phyloP scores from a whole-genome alignment of 2,797 vertebrate genomes.

The Amphiprion clarkii region DNA sequence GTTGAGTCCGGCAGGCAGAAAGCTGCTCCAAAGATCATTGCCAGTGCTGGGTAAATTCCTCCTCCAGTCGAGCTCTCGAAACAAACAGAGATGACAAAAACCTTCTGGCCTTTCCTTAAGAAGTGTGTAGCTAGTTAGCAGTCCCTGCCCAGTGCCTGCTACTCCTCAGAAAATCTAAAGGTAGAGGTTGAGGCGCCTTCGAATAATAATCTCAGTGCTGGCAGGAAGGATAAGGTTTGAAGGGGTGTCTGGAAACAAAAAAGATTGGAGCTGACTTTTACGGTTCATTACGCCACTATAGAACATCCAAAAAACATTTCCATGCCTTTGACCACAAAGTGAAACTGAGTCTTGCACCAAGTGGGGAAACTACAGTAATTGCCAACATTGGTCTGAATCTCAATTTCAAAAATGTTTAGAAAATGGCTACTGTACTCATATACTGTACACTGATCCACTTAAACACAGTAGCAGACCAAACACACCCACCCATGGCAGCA shows the following conservation, averaged over 20 bases:
- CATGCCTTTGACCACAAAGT: background rate
- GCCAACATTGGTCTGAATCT: too few species aligned
- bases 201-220: conserved; percentile 35
- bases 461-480: too few species aligned
- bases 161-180: conserved; percentile 8
- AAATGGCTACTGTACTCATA: too few species aligned
- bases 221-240: conserved; percentile 9
- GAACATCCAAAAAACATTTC: background rate
- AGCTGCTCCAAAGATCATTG: conserved; percentile 75
- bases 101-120: conserved; percentile 18
- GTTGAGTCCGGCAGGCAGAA: conserved; percentile 68
- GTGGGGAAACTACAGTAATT: background rate
- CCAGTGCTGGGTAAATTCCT: conserved; percentile 56
- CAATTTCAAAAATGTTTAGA: too few species aligned
- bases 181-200: conserved; percentile 7
- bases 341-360: background rate
- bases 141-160: background rate
- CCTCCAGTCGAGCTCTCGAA: conserved; percentile 48
- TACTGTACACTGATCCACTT: too few species aligned
- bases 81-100: conserved; percentile 64
- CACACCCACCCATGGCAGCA: too few species aligned
- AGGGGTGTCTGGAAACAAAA: conserved; percentile 14
- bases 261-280: conserved; percentile 19
- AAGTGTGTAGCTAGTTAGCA: conserved; percentile 36
- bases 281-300: background rate